Evolutionary conservation across 2,113 vertebrate species (phyloP).

Genomic region (Lasiurus borealis): DNA sequence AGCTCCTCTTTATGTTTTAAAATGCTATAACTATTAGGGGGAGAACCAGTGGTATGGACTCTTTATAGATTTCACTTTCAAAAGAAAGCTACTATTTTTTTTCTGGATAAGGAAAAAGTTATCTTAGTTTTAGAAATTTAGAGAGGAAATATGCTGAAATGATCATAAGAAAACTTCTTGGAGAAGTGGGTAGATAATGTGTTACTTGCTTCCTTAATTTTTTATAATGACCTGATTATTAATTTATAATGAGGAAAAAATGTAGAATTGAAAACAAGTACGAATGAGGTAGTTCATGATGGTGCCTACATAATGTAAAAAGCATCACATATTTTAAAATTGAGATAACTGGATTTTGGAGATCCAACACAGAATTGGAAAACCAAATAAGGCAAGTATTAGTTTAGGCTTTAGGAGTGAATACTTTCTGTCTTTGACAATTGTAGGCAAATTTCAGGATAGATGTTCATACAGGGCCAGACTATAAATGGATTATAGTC

Average conservation of each 20-base stretch:
- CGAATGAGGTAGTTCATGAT: background rate
- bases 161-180: background rate
- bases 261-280: background rate
- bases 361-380: background rate
- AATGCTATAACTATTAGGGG: background rate
- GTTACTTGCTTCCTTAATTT: slow-evolving; percentile 4
- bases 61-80: slow-evolving; percentile 1
- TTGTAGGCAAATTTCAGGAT: slow-evolving; percentile 63
- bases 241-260: slow-evolving; percentile 27
- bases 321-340: slow-evolving; percentile 38
- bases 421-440: slow-evolving; percentile 63
- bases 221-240: background rate
- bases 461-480: slow-evolving; percentile 21
- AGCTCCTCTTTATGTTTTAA: background rate
- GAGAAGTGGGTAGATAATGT: background rate
- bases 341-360: slow-evolving; percentile 45
- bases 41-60: background rate
- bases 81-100: background rate
- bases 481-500: slow-evolving; percentile 76
- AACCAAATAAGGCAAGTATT: slow-evolving; percentile 59
- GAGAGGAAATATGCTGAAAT: background rate
- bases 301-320: background rate
- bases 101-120: background rate
- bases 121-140: slow-evolving; percentile 11
- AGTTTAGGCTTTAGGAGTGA: slow-evolving; percentile 58